Conservation (phyloP, 1,140 invertebrate species). For the Zaprionus nigranus region DNA sequence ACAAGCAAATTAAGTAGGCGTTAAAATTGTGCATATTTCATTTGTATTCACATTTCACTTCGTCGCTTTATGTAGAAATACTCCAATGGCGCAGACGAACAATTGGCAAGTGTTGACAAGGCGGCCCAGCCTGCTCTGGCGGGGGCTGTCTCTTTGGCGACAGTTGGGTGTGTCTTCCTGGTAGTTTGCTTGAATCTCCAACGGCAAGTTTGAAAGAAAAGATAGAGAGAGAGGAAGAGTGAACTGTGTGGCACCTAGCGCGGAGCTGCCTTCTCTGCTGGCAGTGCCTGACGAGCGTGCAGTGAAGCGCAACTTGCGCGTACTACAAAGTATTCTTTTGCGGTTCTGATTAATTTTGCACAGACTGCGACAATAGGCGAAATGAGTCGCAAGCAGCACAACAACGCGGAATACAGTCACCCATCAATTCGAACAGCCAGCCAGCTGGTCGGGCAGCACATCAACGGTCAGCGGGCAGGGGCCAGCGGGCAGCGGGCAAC, state of each 20-base stretch:
- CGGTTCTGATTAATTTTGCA: conserved; percentile 61
- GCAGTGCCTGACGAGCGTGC: conserved; percentile 40
- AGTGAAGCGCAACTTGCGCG: conserved; percentile 6
- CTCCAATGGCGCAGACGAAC: conserved; percentile 67
- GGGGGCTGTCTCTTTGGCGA: background rate
- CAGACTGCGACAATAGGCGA: conserved; percentile 77
- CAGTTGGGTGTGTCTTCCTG: conserved; percentile 11
- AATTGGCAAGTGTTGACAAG: conserved; percentile 81
- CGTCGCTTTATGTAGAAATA: conserved; percentile 63
- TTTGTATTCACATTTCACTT: conserved; percentile 36
- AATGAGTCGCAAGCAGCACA: conserved; percentile 51
- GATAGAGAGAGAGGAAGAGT: conserved; percentile 37
- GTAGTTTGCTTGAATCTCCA: background rate
- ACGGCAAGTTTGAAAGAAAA: background rate
- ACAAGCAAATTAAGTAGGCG: conserved; percentile 84
- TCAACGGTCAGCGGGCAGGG: background rate
- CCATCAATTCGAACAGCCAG: conserved; percentile 45
- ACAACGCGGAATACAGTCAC: conserved; percentile 8
- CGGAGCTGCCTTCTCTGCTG: conserved; percentile 35
- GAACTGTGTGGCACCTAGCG: conserved; percentile 30
- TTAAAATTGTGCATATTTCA: conserved; percentile 84
- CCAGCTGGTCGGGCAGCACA: background rate
- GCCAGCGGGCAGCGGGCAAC: no score
- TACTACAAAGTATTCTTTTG: conserved; percentile 6
- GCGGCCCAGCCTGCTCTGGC: background rate